phyloP scores from a whole-genome alignment of 2,113 vertebrate genomes.

The Urocynchramus pylzowi region DNA sequence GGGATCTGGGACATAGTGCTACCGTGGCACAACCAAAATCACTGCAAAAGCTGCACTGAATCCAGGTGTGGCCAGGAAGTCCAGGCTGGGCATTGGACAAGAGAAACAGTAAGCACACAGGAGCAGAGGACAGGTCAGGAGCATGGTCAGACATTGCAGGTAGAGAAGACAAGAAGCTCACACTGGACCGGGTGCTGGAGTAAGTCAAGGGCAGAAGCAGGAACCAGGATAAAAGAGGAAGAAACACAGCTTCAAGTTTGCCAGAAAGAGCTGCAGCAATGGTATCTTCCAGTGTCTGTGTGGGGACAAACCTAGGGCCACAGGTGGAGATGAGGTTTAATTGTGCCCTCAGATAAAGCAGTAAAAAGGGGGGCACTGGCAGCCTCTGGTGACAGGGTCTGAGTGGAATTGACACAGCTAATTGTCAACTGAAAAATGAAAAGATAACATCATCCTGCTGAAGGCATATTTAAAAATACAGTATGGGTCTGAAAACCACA shows the following conservation, averaged over 20 bases:
- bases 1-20: not conserved
- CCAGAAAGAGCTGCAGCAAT: not conserved
- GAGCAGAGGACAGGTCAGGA: not conserved
- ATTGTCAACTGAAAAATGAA: not conserved
- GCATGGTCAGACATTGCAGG: not conserved
- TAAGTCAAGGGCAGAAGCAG: not conserved
- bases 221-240: not conserved
- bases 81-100: not conserved
- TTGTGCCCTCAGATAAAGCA: not conserved
- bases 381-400: not conserved
- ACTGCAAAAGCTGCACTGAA: not conserved
- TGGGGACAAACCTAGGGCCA: not conserved
- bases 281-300: not conserved
- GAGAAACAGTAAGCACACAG: not conserved
- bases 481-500: not conserved
- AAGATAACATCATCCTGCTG: not conserved
- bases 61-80: not conserved
- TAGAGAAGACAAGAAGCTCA: not conserved
- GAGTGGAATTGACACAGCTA: not conserved
- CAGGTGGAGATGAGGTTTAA: not conserved
- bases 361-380: not conserved
- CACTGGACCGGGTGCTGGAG: not conserved
- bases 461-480: not conserved
- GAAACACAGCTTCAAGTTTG: not conserved
- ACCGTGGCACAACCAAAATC: not conserved